Evolutionary conservation across 2,888 invertebrate species (phyloP), one percentile per base, ranked within the genome.

Genomic region (Cloeon dipterum): DNA sequence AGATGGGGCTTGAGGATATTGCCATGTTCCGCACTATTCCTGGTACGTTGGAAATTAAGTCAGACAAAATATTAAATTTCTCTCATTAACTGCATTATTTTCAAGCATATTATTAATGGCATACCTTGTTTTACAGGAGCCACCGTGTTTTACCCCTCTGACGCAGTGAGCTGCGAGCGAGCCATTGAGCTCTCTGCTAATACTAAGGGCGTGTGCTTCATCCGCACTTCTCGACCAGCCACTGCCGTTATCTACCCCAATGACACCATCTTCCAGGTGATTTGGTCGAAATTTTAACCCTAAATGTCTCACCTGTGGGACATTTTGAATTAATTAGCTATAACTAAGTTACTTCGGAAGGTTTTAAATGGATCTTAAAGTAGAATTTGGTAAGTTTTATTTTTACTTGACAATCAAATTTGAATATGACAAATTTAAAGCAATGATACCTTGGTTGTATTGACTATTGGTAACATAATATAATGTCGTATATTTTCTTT

Each of bases 1-100:
- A 99, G 63, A 98, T 99, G 98, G 98, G 89, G 4, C 66, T 98
- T n/a, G 98, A 98, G 61, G 98, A 99, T 58, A 56, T 98, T 40
- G 85, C 91, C 2, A 68, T 98, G 67, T 98, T 99, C 73, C 70
- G 96, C 29, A 58, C 82, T 4, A 70, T 98, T 44, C 89, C 94
- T 37, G 78, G 78, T 41, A 42, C 40, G 35, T 14, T 32, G 8
- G 25, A 25, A 10, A 10, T 10, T 25, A n/a, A 25, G 10, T 25
- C n/a, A n/a, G 10, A 10, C 25, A 25, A 10, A 32, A 32, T 32
- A 8, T n/a, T 25, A 8, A 10, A 10, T 25, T 25, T 25, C n/a
- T n/a, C n/a, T n/a, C n/a, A n/a, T n/a, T n/a, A n/a, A 5, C n/a
- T n/a, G n/a, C n/a, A n/a, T n/a, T n/a, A n/a, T n/a, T n/a, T n/a